phyloP scores from a whole-genome alignment of 1,140 invertebrate genomes.

The Brachionus rotundiformis region DNA sequence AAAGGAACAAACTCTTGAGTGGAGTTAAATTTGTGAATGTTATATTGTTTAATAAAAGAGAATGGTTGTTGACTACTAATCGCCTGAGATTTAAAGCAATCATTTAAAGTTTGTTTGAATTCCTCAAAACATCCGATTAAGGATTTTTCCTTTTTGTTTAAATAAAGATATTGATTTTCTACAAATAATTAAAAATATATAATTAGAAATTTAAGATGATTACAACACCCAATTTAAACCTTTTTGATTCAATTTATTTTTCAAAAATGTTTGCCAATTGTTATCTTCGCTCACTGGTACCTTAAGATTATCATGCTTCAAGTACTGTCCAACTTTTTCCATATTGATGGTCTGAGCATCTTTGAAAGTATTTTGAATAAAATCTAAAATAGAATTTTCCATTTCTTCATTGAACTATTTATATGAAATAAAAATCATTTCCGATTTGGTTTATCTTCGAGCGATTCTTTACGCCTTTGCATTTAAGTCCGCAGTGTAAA shows the following conservation, averaged over 20 bases:
- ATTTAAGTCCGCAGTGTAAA: neutral
- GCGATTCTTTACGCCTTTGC: neutral
- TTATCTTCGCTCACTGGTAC: neutral
- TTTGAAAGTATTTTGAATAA: constrained; percentile 50
- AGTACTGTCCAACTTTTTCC: constrained; percentile 52
- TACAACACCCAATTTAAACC: neutral
- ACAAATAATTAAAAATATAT: neutral
- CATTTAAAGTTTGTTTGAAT: constrained; percentile 49
- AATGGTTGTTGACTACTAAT: constrained; percentile 50
- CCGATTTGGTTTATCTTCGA: neutral
- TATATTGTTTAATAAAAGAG: constrained; percentile 51
- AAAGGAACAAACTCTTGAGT: constrained; percentile 38
- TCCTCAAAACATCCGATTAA: constrained; percentile 50
- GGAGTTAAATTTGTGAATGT: constrained; percentile 49
- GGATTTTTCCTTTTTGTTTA: constrained; percentile 50
- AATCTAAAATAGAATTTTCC: constrained; percentile 51
- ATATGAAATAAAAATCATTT: neutral
- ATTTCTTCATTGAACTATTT: constrained; percentile 51
- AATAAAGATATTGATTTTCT: constrained; percentile 45
- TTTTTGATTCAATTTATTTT: constrained; percentile 14
- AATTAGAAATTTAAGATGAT: neutral
- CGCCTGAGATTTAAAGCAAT: constrained; percentile 49
- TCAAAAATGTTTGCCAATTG: constrained; percentile 44
- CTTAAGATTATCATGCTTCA: constrained; percentile 48
- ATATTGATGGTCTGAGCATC: constrained; percentile 48